Conservation (phyloP, 2,797 vertebrate species). For the Lemur catta region DNA sequence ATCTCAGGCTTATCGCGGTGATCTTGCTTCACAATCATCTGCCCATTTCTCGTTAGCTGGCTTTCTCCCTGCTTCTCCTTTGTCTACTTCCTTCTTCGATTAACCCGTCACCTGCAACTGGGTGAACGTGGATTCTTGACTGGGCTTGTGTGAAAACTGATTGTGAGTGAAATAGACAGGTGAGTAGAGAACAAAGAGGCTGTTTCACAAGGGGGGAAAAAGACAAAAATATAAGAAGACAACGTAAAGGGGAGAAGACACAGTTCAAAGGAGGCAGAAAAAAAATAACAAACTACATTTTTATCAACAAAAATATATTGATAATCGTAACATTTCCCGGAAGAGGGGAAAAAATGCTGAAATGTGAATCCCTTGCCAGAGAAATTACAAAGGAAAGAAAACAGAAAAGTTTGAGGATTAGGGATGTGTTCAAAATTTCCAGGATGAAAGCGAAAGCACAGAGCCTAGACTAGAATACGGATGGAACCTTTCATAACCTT, state of each 20-base stretch:
- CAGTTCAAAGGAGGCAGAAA: not conserved
- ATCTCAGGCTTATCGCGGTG: not conserved
- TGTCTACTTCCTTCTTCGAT: not conserved
- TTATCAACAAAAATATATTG: not conserved
- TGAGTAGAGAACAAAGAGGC: not conserved
- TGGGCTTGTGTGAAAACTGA: not conserved
- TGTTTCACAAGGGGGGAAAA: not conserved
- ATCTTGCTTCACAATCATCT: not conserved
- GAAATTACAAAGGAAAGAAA: not conserved
- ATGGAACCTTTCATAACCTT: not conserved
- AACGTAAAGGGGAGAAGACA: not conserved
- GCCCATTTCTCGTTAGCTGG: not conserved
- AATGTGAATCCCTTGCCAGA: not conserved
- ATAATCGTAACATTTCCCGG: not conserved
- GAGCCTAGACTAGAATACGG: not conserved
- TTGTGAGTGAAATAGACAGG: not conserved
- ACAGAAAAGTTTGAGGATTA: not conserved
- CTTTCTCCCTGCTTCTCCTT: not conserved
- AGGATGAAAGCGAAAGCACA: not conserved
- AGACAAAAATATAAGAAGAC: not conserved
- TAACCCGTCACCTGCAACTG: not conserved
- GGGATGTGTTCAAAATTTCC: not conserved
- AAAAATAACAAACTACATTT: not conserved
- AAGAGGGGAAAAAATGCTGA: not conserved
- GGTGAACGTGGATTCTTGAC: not conserved